phyloP scores from a whole-genome alignment of 2,113 vertebrate species.

The Etia nguti region DNA sequence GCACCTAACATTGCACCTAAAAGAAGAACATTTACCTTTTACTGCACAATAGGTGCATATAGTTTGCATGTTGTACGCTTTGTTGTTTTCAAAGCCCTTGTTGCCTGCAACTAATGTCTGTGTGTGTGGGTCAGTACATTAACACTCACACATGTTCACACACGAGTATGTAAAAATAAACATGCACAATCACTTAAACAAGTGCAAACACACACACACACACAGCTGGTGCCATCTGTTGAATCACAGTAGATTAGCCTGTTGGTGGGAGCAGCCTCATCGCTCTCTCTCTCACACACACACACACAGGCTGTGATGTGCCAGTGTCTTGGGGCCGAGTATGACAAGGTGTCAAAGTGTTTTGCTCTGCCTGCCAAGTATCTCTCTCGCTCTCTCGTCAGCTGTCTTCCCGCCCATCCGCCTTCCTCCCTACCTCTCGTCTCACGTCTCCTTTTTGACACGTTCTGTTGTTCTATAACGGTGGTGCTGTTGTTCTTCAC shows the following conservation, averaged over 20 bases:
- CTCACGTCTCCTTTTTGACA: background rate
- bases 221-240: constrained; percentile 28
- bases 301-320: constrained; percentile 18
- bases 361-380: constrained; percentile 23
- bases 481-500: background rate
- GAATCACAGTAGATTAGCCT: constrained; percentile 28
- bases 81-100: background rate
- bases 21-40: background rate
- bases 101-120: background rate
- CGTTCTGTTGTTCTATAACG: background rate
- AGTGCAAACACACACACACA: background rate
- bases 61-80: background rate
- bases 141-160: background rate
- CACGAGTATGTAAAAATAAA: background rate
- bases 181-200: background rate
- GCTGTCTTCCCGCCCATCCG: background rate
- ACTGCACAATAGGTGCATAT: rapidly evolving
- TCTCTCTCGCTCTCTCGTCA: background rate
- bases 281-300: background rate
- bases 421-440: background rate
- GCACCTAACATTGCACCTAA: background rate
- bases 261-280: constrained; percentile 15
- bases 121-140: background rate
- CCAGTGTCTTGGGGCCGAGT: constrained; percentile 17
- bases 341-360: constrained; percentile 52